Conservation (phyloP, 2,797 vertebrate genomes). For the Phalloptychus januarius region DNA sequence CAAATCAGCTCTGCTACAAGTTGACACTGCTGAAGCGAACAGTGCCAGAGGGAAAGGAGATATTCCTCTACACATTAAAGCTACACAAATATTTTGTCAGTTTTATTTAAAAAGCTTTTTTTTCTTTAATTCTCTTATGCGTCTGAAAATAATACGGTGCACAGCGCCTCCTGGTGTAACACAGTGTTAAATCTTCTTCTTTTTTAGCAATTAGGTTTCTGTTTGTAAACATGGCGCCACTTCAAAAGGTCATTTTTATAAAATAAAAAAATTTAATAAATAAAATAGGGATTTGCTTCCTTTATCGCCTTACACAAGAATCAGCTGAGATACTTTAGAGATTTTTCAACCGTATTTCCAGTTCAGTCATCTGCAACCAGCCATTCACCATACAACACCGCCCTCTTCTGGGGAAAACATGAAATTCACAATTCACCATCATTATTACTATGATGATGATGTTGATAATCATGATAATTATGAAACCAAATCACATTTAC, state of each 20-base stretch:
- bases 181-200: too few relatives aligned
- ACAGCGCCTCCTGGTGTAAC: constrained; percentile 49
- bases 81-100: neutral
- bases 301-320: accelerated
- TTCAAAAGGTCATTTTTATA: neutral
- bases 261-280: neutral
- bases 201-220: neutral
- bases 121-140: neutral
- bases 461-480: too few relatives aligned
- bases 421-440: neutral
- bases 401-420: constrained; percentile 45
- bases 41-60: neutral
- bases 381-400: constrained; percentile 21
- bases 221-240: neutral
- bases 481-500: too few relatives aligned
- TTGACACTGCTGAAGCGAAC: neutral
- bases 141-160: constrained; percentile 16
- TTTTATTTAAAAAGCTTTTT: neutral
- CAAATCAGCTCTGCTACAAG: constrained; percentile 12
- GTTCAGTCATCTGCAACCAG: accelerated
- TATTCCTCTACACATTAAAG: neutral
- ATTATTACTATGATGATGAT: too few relatives aligned
- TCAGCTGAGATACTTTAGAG: neutral
- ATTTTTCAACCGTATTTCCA: neutral
- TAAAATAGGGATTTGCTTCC: neutral